Base-by-base conservation (phyloP, 2,113 vertebrate genomes). In the Hippocampus mohnikei region DNA sequence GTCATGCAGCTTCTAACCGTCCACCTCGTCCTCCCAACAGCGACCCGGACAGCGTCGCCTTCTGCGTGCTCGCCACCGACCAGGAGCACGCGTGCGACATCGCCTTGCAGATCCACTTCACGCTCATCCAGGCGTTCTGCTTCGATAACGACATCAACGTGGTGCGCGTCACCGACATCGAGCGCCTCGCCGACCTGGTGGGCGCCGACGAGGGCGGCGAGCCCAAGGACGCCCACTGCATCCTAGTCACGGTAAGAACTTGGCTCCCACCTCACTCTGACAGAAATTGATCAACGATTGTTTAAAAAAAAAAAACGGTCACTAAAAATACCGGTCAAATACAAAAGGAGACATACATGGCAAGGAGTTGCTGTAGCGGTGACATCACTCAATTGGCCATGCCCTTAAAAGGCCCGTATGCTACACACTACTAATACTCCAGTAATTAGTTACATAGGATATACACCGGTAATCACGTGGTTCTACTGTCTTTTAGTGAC, bases 141-240 rank as follows among this genome's bases (percentile, higher is more conserved):
- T 98, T 98, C 20, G 97, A 98, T 82, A 98, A 99, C 42, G 95
- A 95, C 85, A 98, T 99, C 40, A 95, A 98, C 89, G 96, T 98
- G 7, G 96, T 99, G 75, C 90, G 96, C 0, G 95, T 98, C 44
- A 95, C 92, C 15, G 95, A 98, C 52, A 93, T 95, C 67, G 93
- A 91, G 79, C 91, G 95, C 50, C 92, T 98, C 72, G 95, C 93
- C 0, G 91, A 93, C 27, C 93, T 98, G 66, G 91, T 99, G 84
- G 94, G 94, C n/a, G 82, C 90, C 1, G 93, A 93, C 27, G 94
- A 94, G 42, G 88, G 92, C 0, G 94, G 92, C 11, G 93, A 95
- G 71, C 91, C 95, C 3, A 94, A 93, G 41, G 97, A 99, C 87
- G 89, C 95, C 1, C 97, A 99, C 80, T 99, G 97, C 92, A 95